Conservation (phyloP, 1,140 invertebrate genomes). For the Drosophila mauritiana region DNA sequence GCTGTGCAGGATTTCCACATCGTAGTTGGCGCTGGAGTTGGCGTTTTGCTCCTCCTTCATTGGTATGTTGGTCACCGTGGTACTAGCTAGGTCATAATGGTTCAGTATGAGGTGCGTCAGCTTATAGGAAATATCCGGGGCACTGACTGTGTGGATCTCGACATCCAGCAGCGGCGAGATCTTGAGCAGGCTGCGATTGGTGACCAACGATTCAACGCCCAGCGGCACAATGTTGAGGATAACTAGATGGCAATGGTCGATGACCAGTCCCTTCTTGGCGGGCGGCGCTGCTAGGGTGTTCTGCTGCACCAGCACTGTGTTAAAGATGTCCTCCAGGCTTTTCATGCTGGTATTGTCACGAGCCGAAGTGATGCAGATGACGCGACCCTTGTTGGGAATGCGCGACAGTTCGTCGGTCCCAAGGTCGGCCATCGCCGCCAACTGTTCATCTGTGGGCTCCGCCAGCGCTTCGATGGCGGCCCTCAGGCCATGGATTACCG, state of each 20-base stretch:
- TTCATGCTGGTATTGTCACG: conserved; percentile 93
- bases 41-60: conserved; percentile 99
- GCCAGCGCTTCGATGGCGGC: conserved; percentile 94
- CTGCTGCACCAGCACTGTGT: conserved; percentile 91
- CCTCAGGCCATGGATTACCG: conserved; percentile 93
- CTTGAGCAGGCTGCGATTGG: conserved; percentile 88
- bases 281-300: conserved; percentile 90
- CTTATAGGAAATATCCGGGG: conserved; percentile 88
- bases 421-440: conserved; percentile 49
- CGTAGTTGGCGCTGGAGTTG: conserved; percentile 98
- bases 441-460: conserved; percentile 91
- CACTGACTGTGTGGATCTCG: conserved; percentile 90
- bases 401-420: conserved; percentile 38
- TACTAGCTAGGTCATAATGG: conserved; percentile 97
- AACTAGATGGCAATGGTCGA: conserved; percentile 95
- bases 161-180: conserved; percentile 88
- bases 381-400: conserved; percentile 88
- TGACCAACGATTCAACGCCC: conserved; percentile 90
- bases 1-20: conserved; percentile 97
- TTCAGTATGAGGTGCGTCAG: conserved; percentile 90
- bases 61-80: conserved; percentile 98
- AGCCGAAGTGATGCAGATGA: conserved; percentile 95
- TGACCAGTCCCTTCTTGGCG: conserved; percentile 87
- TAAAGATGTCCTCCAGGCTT: conserved; percentile 93
- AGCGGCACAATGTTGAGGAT: conserved; percentile 94